Evolutionary conservation across 2,888 invertebrate genomes (phyloP), one percentile per base, ranked within the genome.

Genomic region (Ochropleura plecta): DNA sequence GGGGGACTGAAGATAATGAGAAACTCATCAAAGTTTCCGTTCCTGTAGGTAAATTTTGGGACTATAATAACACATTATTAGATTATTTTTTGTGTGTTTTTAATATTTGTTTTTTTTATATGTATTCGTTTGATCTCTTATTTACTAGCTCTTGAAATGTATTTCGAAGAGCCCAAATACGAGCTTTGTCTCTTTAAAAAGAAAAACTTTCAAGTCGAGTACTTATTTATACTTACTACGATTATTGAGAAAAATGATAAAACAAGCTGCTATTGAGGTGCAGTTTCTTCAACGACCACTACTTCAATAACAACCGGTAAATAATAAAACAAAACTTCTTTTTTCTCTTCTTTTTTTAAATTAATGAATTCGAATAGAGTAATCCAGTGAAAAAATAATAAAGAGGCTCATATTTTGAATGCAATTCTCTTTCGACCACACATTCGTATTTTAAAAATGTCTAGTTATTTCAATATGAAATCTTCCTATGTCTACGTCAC

Each of bases 401-500:
- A 42, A 44, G 44, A 49, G 10, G 30, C 44, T 10, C 14, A 55
- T 48, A 4, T 48, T 48, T 60, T 62, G 8, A 73, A 78, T 70
- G 53, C 48, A 70, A 70, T 78, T 53, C 46, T 30, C 10, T 40
- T 12, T 30, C 16, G 18, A 20, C 42, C 16, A 8, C 40, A 60
- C 53, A 49, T 65, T 70, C 60, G 20, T 48, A 69, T 62, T 79
- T 74, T 60, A 30, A 75, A 74, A 70, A 74, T 65, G 49, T 65
- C 49, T 67, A 10, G 30, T 63, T 78, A 79, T 79, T 74, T 79
- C 67, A 68, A 68, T 51, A 70, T 70, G 14, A 57, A 20, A 74
- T 51, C 57, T 71, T 60, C 57, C 40, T 20, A 49, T 6, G 40
- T 49, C 16, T 8, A 3, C n/a, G 42, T 51, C n/a, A 7, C 5